These are phyloP conservation scores for Calameuta filiformis DNA, from an alignment of 2,888 invertebrate genomes.

Conservation along the genomic window DNA sequence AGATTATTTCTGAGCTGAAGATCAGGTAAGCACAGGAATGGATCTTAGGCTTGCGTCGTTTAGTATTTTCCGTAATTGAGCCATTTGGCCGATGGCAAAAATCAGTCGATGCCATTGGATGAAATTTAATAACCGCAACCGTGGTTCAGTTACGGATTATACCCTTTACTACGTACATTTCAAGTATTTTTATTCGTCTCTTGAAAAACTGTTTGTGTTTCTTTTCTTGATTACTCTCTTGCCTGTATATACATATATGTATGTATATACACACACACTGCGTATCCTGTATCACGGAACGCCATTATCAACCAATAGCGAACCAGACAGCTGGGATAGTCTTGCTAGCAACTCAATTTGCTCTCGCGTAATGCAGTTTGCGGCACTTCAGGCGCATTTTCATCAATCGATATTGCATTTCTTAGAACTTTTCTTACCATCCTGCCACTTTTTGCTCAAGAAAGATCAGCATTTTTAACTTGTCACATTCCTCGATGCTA, in stretches of 20 bases:
- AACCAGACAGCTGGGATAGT: not conserved
- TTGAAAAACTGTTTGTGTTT: not conserved
- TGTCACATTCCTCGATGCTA: not conserved
- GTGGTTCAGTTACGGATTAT: too few relatives aligned
- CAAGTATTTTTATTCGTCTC: not conserved
- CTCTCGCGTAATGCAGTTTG: not conserved
- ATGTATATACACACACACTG: not conserved
- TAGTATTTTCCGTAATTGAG: too few relatives aligned
- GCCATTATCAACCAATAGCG: not conserved
- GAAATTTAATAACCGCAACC: too few relatives aligned
- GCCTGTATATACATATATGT: not conserved
- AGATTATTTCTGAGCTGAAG: constrained; percentile 46
- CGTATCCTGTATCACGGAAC: not conserved
- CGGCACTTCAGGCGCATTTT: not conserved
- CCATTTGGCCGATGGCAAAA: too few relatives aligned
- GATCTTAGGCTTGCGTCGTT: not conserved
- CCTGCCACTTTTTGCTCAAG: not conserved
- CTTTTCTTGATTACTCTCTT: not conserved
- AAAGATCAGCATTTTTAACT: not conserved
- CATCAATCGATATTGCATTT: not conserved
- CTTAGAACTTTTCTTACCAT: not conserved
- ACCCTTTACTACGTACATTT: not conserved
- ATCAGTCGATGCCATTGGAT: too few relatives aligned
- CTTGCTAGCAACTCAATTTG: not conserved
- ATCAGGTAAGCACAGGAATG: constrained; percentile 33